Evolutionary conservation across 2,797 vertebrate genomes (phyloP), one percentile per base, ranked within the genome.

Genomic region (Esox masquinongy): DNA sequence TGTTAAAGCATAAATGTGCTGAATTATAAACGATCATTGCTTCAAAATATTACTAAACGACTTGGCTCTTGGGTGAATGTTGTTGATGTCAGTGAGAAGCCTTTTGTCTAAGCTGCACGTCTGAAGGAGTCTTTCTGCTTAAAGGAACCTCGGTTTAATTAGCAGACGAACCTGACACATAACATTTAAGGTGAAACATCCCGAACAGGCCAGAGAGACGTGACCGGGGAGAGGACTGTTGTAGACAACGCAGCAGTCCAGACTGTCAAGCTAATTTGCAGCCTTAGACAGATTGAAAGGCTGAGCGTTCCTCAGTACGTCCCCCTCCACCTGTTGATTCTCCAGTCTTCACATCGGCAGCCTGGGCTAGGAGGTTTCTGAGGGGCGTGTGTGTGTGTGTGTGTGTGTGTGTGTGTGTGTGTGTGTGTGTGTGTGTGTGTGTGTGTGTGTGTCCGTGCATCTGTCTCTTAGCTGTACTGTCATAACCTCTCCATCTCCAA

Each of bases 171-270:
- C 88, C 88, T 90, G 90, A 88, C 43, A 14, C 43, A 5, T 85
- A 84, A 80, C 83, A 87, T 90, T 92, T 90, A 88, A 91, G 86
- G 84, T 80, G 88, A 88, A 88, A 86, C 88, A 88, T 88, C 78
- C 82, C 70, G 75, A 84, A 84, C 79, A 77, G 79, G 89, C 84
- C 77, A 89, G 77, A n/a, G 64, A 68, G 75, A 80, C 50, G 51
- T 79, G 80, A 87, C 83, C 69, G 78, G 79, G 50, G 85, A 82
- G 79, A 80, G 79, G 72, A 85, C 80, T 67, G 68, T 47, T 47
- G 43, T 47, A 47, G 43, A 47, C 39, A 43, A 43, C 43, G 43
- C 1, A 47, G 3, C 12, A 14, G 84, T 76, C 80, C 77, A 82
- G 84, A 90, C 88, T 79, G 84, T 85, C 85, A 78, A 71, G 79